These are phyloP conservation scores for Leucophenga montana DNA, from an alignment of 2,888 invertebrate species.

Conservation along the genomic window DNA sequence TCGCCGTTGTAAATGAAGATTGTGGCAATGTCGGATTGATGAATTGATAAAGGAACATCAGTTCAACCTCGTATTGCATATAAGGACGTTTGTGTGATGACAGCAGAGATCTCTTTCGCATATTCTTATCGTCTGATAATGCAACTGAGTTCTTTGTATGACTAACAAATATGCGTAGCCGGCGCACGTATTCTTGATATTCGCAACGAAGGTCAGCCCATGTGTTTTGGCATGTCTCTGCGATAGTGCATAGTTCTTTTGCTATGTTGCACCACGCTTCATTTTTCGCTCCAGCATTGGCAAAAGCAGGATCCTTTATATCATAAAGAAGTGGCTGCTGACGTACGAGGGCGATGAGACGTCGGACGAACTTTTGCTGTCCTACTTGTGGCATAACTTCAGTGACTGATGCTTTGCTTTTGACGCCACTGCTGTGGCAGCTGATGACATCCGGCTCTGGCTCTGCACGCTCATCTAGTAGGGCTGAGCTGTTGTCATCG, in stretches of 20 bases:
- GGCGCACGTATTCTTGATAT: too few species aligned
- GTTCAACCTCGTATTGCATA: neutral
- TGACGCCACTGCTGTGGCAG: too few species aligned
- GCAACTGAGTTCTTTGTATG: too few species aligned
- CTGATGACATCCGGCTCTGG: too few species aligned
- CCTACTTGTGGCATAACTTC: too few species aligned
- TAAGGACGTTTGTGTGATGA: neutral
- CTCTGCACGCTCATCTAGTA: too few species aligned
- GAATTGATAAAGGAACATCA: neutral
- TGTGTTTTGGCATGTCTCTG: slow-evolving; percentile 47
- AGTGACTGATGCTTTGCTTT: too few species aligned
- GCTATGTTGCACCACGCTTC: slow-evolving; percentile 59
- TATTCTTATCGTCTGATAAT: too few species aligned
- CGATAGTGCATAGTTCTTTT: slow-evolving; percentile 38
- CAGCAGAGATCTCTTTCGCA: too few species aligned
- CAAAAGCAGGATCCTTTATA: slow-evolving; percentile 48
- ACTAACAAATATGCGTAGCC: too few species aligned
- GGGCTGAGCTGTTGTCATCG: too few species aligned
- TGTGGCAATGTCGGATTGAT: neutral
- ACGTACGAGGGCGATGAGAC: slow-evolving; percentile 55
- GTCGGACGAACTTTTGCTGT: neutral
- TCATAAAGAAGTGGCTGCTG: slow-evolving; percentile 56
- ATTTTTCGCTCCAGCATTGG: slow-evolving; percentile 49
- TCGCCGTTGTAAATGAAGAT: too few species aligned
- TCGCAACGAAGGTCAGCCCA: slow-evolving; percentile 64